Base-by-base conservation (phyloP, 2,888 invertebrate species). In the Meganola albula region DNA sequence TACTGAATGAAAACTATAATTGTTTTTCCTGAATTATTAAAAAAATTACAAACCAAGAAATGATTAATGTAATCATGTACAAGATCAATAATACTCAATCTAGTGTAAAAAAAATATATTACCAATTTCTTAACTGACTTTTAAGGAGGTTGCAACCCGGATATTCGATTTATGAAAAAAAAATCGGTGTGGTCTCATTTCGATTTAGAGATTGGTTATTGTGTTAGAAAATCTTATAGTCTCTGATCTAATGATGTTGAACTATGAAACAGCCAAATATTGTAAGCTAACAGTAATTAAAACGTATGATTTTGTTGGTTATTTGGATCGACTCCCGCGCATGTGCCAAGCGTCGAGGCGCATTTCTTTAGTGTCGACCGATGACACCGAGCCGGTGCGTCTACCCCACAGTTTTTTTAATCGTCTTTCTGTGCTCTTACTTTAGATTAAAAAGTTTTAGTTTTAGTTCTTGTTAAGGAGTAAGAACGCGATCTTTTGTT, bases 311-410 rank as follows among this genome's bases (percentile, higher is more conserved):
- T 73, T 72, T 56, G 63, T 49, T 44, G 57, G 71, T 69, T 64
- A 63, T 69, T 75, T 71, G 71, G 71, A 71, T 63, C 58, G 53
- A 54, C 67, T 59, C 69, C 46, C 48, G 71, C 66, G 73, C 74
- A 58, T 65, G 71, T 82, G 84, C 84, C 83, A 82, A 82, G 62
- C 74, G 50, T 43, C 60, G 53, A 61, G 53, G 61, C 75, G 73
- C 76, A 76, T 79, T 73, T 71, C 77, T 79, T 59, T 67, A 58
- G 72, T 69, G 77, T 74, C 80, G 74, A 63, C 65, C 67, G 68
- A 72, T 82, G 80, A 82, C 82, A 80, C 67, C 73, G 77, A 59
- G 63, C 69, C 63, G 74, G n/a, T 53, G 46, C 64, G 61, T 64
- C 74, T 74, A 77, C 79, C 80, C 65, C 75, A 64, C 73, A 69